phyloP scores from a whole-genome alignment of 1,140 invertebrate genomes.

The Zaprionus davidi region DNA sequence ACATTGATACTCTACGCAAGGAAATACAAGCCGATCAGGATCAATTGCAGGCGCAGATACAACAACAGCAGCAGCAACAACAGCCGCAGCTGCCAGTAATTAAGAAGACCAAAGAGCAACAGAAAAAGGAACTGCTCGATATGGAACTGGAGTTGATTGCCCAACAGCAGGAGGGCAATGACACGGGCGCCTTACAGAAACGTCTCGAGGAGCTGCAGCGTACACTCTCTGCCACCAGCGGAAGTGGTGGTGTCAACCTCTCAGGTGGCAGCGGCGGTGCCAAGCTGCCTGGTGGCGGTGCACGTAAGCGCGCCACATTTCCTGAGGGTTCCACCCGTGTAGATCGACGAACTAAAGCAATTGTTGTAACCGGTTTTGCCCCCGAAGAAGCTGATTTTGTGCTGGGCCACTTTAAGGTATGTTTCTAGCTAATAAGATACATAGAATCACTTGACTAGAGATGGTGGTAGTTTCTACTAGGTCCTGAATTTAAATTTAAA shows the following conservation, averaged over 20 bases:
- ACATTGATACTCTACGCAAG: constrained; percentile 79
- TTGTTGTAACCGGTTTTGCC: constrained; percentile 79
- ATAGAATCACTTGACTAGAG: background rate
- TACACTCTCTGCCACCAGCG: constrained; percentile 58
- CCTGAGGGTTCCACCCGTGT: constrained; percentile 78
- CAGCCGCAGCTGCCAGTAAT: constrained; percentile 52
- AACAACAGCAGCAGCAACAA: constrained; percentile 63
- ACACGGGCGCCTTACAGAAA: constrained; percentile 81
- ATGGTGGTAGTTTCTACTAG: no score
- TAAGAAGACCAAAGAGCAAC: constrained; percentile 83
- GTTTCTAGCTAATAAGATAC: background rate
- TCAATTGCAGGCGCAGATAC: constrained; percentile 80
- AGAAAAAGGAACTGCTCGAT: constrained; percentile 83
- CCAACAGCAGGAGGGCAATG: constrained; percentile 83
- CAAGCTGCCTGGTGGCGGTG: constrained; percentile 32
- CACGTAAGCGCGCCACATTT: constrained; percentile 61
- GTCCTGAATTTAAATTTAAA: no score
- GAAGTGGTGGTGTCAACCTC: constrained; percentile 34
- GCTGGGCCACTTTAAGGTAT: constrained; percentile 83
- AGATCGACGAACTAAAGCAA: constrained; percentile 78
- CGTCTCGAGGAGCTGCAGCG: constrained; percentile 81
- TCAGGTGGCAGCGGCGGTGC: constrained; percentile 36
- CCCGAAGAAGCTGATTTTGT: constrained; percentile 81
- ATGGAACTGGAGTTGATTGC: constrained; percentile 83
- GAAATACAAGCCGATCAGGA: constrained; percentile 82